A percentile compares a stretch with the other conserved stretches of the same genome.
Conservation (phyloP, 2,888 invertebrate species). For the Rambutsinella grinnellia region DNA sequence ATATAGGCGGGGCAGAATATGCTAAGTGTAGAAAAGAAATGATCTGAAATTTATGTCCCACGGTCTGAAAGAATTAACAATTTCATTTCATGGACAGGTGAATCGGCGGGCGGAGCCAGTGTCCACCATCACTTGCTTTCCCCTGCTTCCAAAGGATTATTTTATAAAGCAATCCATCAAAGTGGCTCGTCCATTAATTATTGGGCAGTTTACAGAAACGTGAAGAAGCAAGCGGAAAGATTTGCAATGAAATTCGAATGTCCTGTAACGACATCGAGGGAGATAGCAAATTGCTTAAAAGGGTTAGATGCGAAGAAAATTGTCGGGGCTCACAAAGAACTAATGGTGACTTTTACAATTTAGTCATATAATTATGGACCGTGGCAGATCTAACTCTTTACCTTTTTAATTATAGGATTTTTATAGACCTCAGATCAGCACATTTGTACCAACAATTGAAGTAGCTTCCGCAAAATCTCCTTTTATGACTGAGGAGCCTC, state of each 20-base stretch:
- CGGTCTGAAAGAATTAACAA: background rate
- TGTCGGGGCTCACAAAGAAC: conserved; percentile 49
- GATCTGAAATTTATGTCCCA: background rate
- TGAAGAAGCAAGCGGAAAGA: conserved; percentile 31
- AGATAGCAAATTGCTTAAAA: conserved; percentile 53
- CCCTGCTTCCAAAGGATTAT: conserved; percentile 49
- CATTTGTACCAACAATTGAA: conserved; percentile 58
- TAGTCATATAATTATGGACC: background rate
- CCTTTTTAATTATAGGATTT: conserved; percentile 27
- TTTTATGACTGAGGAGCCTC: conserved; percentile 46
- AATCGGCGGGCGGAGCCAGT: conserved; percentile 35
- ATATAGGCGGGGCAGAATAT: conserved; percentile 15
- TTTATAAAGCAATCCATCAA: conserved; percentile 48
- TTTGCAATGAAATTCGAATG: conserved; percentile 58
- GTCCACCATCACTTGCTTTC: conserved; percentile 47
- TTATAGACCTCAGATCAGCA: conserved; percentile 32
- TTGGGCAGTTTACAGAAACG: conserved; percentile 41
- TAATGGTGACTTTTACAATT: background rate
- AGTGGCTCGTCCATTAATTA: conserved; percentile 48
- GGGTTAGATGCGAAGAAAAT: conserved; percentile 46
- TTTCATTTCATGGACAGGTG: background rate
- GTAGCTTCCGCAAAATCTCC: conserved; percentile 29
- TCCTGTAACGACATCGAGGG: conserved; percentile 18
- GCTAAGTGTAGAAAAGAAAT: background rate
- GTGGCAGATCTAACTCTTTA: background rate